A percentile compares a stretch with the other conserved stretches of the same genome.
These are phyloP conservation scores for Archips xylosteana DNA, from an alignment of 2,888 invertebrate genomes.

Conservation along the genomic window DNA sequence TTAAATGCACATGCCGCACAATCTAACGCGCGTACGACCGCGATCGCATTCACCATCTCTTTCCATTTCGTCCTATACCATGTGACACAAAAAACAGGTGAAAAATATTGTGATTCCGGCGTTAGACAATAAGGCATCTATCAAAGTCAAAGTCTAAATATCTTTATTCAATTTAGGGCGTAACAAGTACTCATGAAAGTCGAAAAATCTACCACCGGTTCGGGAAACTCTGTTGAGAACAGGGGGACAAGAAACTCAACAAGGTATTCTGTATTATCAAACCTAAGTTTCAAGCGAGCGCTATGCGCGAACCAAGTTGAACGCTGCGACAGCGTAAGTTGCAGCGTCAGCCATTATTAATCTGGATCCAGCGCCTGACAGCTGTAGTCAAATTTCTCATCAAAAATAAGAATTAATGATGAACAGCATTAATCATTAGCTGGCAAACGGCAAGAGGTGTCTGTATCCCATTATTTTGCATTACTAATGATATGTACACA, in stretches of 20 bases:
- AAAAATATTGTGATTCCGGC: too few species aligned
- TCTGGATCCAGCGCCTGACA: constrained; percentile 83
- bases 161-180: too few species aligned
- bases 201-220: too few species aligned
- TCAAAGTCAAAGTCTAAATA: too few species aligned
- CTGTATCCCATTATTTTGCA: constrained; percentile 85
- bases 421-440: constrained; percentile 84
- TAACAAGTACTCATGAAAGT: too few species aligned
- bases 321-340: constrained; percentile 68
- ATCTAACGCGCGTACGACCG: too few species aligned
- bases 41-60: too few species aligned
- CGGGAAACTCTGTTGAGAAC: too few species aligned
- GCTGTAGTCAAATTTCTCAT: constrained; percentile 85
- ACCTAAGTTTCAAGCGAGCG: constrained; percentile 15
- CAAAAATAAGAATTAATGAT: constrained; percentile 85
- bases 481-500: constrained; percentile 85
- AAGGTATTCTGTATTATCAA: not conserved
- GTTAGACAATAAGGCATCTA: too few species aligned
- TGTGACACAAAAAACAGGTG: too few species aligned
- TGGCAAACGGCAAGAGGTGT: constrained; percentile 85
- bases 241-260: too few species aligned
- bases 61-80: too few species aligned
- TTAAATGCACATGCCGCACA: not conserved
- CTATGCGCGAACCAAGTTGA: constrained; percentile 21
- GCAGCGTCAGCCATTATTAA: constrained; percentile 84